Evolutionary conservation across 2,113 vertebrate species (phyloP).

Genomic region (Myocastor coypus): DNA sequence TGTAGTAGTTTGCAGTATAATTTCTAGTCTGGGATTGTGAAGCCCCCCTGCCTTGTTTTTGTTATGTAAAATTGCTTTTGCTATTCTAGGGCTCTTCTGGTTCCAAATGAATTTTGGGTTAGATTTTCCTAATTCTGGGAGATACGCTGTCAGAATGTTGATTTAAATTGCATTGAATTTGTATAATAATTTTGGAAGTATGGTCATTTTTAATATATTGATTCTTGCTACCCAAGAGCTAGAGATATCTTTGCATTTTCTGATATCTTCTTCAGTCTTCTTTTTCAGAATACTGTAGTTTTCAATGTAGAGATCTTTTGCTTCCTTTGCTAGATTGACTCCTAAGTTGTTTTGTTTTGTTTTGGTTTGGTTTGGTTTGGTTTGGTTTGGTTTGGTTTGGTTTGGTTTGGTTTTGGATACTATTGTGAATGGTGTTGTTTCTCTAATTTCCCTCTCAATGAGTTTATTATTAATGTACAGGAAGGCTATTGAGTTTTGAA

Average conservation of each 20-base stretch:
- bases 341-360: background rate
- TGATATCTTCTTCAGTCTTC: background rate
- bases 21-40: background rate
- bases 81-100: background rate
- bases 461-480: no score
- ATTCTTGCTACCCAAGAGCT: background rate
- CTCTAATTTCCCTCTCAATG: no score
- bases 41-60: background rate
- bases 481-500: no score
- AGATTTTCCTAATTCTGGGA: background rate
- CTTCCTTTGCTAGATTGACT: background rate
- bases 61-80: background rate
- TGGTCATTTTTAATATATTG: background rate
- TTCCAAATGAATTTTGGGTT: background rate
- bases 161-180: background rate
- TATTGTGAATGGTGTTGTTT: background rate
- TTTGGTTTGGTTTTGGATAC: background rate
- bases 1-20: background rate
- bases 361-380: no score
- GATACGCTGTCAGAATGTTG: background rate
- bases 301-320: background rate
- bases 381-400: no score
- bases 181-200: background rate
- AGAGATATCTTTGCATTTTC: background rate
- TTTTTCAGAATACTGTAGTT: background rate